These are phyloP conservation scores for Steinernema feltiae DNA, from an alignment of 1,140 invertebrate genomes.

Conservation along the genomic window DNA sequence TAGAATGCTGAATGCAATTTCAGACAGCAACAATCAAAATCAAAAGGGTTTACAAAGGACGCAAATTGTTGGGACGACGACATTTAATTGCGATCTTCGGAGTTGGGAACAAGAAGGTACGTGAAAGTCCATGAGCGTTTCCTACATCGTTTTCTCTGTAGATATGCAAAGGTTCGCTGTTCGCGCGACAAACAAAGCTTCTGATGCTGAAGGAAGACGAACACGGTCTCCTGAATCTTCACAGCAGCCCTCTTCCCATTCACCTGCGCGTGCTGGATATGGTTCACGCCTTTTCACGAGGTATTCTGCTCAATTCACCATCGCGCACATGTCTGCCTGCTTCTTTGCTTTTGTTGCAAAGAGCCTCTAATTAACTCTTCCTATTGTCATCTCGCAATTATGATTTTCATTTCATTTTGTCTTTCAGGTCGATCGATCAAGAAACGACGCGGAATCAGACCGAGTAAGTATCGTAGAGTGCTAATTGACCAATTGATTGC, in stretches of 20 bases:
- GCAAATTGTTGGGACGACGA: not conserved
- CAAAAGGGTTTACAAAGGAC: not conserved
- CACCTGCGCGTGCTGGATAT: conserved; percentile 2
- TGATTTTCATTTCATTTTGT: not conserved
- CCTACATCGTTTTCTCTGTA: not conserved
- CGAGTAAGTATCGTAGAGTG: not conserved
- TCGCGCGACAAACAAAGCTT: not conserved
- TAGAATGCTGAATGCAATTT: not conserved
- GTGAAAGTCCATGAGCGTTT: not conserved
- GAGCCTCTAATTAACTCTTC: not conserved
- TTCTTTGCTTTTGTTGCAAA: not conserved
- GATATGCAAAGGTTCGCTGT: not conserved
- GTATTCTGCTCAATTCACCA: not conserved
- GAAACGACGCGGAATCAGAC: not conserved
- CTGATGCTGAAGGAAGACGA: not conserved
- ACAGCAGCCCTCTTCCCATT: not conserved
- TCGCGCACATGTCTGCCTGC: not conserved
- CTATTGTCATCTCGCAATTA: not conserved
- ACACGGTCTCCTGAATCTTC: not conserved
- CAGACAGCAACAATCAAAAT: not conserved
- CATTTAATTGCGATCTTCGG: not conserved
- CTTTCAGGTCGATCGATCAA: not conserved
- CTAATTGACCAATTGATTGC: not conserved
- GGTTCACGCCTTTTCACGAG: conserved; percentile 13
- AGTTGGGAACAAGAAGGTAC: not conserved